A percentile compares a stretch with the other conserved stretches of the same genome.
Evolutionary conservation across 1,140 invertebrate genomes (phyloP).

Genomic region (Mizuhopecten yessoensis): DNA sequence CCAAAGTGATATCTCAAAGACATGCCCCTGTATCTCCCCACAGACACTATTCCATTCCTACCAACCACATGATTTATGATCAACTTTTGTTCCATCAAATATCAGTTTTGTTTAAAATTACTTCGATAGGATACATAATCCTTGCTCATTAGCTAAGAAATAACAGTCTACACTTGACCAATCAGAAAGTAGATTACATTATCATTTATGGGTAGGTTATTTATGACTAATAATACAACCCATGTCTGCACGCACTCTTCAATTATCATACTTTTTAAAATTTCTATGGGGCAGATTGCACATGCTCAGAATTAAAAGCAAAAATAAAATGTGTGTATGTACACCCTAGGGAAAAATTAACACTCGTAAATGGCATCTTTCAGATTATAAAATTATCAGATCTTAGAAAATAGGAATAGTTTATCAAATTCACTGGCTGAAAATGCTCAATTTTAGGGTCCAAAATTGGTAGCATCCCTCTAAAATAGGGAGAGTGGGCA

Average conservation of each 20-base stretch:
- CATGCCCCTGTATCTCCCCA: not conserved
- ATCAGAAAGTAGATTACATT: not conserved
- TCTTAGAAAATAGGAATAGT: too few species aligned
- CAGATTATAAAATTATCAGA: too few species aligned
- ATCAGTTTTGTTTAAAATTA: constrained; percentile 34
- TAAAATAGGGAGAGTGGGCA: too few species aligned
- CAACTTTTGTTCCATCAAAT: not conserved
- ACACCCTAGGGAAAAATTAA: too few species aligned
- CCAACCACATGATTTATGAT: not conserved
- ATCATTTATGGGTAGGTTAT: not conserved
- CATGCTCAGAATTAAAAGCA: too few species aligned
- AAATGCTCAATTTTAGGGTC: too few species aligned
- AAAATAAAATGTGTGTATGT: too few species aligned
- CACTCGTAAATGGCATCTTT: too few species aligned
- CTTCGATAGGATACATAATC: not conserved
- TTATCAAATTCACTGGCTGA: too few species aligned
- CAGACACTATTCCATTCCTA: not conserved
- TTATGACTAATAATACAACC: not conserved
- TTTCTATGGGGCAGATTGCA: too few species aligned
- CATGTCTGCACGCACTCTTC: not conserved
- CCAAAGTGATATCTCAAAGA: not conserved
- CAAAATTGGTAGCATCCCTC: too few species aligned
- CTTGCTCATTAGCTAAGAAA: not conserved
- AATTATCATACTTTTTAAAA: too few species aligned
- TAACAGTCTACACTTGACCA: not conserved